These are phyloP conservation scores for Dryocosmus kuriphilus DNA, from an alignment of 2,888 invertebrate species.

Conservation along the genomic window DNA sequence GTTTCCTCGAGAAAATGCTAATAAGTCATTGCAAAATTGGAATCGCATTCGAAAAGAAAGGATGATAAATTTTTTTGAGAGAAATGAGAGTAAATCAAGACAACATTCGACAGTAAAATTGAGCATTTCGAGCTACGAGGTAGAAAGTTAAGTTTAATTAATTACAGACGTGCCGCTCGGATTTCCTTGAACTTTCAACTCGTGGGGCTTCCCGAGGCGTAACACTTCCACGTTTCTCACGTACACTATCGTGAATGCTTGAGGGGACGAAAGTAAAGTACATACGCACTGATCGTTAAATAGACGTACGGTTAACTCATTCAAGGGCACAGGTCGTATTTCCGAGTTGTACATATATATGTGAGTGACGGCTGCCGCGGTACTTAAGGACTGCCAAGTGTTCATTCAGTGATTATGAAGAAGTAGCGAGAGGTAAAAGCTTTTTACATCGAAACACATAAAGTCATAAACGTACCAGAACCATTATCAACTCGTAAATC, in stretches of 20 bases:
- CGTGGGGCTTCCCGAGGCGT: background rate
- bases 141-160: constrained; percentile 35
- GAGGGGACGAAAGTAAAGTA: constrained; percentile 7
- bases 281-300: constrained; percentile 8
- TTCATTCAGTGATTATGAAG: constrained; percentile 17
- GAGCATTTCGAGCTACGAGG: constrained; percentile 4
- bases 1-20: background rate
- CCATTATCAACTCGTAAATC: constrained; percentile 31
- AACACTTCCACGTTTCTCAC: background rate
- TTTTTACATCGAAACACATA: constrained; percentile 24
- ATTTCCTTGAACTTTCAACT: constrained; percentile 24
- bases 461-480: constrained; percentile 25
- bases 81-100: constrained; percentile 3
- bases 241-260: background rate
- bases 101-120: constrained; percentile 17
- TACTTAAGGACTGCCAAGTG: constrained; percentile 13
- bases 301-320: background rate
- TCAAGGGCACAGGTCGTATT: constrained; percentile 12
- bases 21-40: background rate
- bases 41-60: constrained; percentile 1
- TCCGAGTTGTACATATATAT: constrained; percentile 2
- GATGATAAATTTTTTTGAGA: background rate
- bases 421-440: background rate
- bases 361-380: background rate
- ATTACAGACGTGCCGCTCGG: constrained; percentile 16